Base-by-base conservation (phyloP, 2,888 invertebrate species). In the Nomada ruficornis region DNA sequence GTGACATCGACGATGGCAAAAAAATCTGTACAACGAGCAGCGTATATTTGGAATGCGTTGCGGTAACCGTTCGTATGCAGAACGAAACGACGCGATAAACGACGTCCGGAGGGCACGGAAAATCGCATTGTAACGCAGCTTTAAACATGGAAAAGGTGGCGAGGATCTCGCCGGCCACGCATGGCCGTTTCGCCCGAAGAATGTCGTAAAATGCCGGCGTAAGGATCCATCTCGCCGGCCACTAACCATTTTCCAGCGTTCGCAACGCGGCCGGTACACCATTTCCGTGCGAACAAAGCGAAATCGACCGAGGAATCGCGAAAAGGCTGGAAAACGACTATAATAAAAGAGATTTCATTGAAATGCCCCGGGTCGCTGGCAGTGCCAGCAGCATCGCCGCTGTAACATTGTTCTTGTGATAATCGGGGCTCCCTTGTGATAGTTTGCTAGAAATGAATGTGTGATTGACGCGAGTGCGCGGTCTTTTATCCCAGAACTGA, bases 121-220 rank as follows among this genome's bases (percentile, higher is more conserved):
- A 50, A 71, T 50, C 64, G 44, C 26, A 55, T 57, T 47, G 69
- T 26, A 52, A 70, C n/a, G 55, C 50, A 15, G 42, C 60, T 55
- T 67, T 29, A 64, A 77, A 78, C 68, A 65, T 20, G 60, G 77
- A 72, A 64, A 82, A 77, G 80, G 85, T 47, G 81, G 68, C 83
- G 81, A 85, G 74, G 63, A 78, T 73, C 77, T 81, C 75, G 70
- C 77, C 83, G 79, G 77, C 75, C 86, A 90, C 88, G 89, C 89
- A 89, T 89, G 89, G 89, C 88, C 85, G 88, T 89, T 89, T 87
- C 80, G 82, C 76, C 50, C 63, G 72, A 83, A 83, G 85, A 81
- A 89, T 71, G 77, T 88, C 83, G 86, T 88, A 87, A 89, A 89
- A 89, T 89, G 89, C 87, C 89, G 89, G 87, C 88, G 69, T 82